Evolutionary conservation across 2,888 invertebrate genomes (phyloP).

Genomic region (Cremastinae sp.): DNA sequence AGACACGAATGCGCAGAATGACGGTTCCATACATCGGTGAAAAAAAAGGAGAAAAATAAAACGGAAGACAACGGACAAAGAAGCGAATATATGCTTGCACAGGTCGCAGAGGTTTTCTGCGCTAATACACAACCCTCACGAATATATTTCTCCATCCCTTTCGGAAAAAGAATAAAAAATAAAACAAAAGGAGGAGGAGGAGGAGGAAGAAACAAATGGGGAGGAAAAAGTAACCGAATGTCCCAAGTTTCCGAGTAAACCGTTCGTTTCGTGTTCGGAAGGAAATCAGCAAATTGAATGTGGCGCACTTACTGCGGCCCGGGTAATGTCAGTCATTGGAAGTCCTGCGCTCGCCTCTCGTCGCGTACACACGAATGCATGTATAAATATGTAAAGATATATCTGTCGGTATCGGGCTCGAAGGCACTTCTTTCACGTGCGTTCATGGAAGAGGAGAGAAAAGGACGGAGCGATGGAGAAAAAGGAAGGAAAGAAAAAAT

Average conservation of each 20-base stretch:
- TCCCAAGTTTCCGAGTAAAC: slow-evolving; percentile 59
- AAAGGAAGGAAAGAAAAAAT: neutral
- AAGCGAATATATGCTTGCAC: too few species aligned
- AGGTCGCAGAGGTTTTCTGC: too few species aligned
- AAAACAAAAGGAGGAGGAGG: too few species aligned
- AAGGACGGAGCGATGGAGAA: neutral
- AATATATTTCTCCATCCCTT: slow-evolving; percentile 33
- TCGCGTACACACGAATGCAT: slow-evolving; percentile 28
- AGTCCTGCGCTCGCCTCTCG: slow-evolving; percentile 42
- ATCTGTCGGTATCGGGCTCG: slow-evolving; percentile 7
- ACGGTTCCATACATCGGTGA: slow-evolving; percentile 38
- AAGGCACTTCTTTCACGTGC: slow-evolving; percentile 36
- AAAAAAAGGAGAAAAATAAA: slow-evolving; percentile 40
- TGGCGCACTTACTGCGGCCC: slow-evolving; percentile 62
- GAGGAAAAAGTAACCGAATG: slow-evolving; percentile 39
- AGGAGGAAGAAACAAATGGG: too few species aligned
- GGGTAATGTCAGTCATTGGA: slow-evolving; percentile 68
- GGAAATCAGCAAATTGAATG: slow-evolving; percentile 71
- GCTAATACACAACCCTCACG: slow-evolving; percentile 45
- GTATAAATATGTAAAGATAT: neutral
- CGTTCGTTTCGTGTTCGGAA: slow-evolving; percentile 60
- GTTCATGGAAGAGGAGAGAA: slow-evolving; percentile 39
- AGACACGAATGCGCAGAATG: slow-evolving; percentile 56
- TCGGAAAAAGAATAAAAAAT: slow-evolving; percentile 1
- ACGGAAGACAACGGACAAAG: neutral